Conservation (phyloP, 2,113 vertebrate genomes). For the Bubo blakistoni region DNA sequence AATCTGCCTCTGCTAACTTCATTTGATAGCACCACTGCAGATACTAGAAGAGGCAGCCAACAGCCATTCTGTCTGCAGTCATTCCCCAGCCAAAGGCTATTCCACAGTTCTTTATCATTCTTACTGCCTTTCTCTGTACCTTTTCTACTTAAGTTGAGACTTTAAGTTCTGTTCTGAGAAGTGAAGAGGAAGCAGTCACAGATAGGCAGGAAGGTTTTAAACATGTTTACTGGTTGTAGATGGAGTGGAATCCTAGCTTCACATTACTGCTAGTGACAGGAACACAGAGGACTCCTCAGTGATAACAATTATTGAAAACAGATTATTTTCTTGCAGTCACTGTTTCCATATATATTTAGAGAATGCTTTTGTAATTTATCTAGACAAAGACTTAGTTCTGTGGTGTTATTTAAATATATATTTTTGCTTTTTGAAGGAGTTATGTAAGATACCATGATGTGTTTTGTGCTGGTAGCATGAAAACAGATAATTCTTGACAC, state of each 20-base stretch:
- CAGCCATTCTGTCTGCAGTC: background rate
- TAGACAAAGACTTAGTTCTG: background rate
- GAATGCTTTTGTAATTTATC: background rate
- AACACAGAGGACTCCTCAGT: background rate
- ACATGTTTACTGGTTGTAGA: background rate
- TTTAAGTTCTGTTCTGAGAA: background rate
- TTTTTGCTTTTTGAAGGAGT: background rate
- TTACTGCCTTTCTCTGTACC: background rate
- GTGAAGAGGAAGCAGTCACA: background rate
- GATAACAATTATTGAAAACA: background rate
- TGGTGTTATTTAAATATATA: background rate
- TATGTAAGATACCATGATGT: accelerated
- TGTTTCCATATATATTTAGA: background rate
- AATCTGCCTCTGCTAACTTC: background rate
- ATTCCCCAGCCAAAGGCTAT: background rate
- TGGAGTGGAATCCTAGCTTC: background rate
- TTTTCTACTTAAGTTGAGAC: background rate
- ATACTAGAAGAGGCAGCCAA: too few species aligned
- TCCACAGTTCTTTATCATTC: background rate
- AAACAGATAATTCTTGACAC: background rate
- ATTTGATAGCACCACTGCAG: background rate
- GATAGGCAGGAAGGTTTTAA: background rate
- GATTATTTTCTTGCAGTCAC: background rate
- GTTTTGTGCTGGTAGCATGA: background rate
- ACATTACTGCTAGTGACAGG: background rate